Evolutionary conservation across 2,113 vertebrate genomes (phyloP).

Genomic region (Blennius ocellaris): DNA sequence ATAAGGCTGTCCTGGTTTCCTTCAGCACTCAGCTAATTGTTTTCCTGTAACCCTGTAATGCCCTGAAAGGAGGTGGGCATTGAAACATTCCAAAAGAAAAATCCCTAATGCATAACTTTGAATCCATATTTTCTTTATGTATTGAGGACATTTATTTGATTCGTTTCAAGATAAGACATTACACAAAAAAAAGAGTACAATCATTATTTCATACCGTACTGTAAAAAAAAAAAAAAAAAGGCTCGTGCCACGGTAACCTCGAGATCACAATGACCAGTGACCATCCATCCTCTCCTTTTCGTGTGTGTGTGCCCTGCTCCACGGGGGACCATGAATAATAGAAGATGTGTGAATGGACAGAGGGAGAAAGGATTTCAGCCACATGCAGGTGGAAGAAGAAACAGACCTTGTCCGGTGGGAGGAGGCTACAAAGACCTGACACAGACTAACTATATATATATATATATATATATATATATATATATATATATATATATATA

Average conservation of each 20-base stretch:
- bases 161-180: no score
- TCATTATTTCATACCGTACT: no score
- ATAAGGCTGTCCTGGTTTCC: conserved; percentile 50
- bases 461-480: no score
- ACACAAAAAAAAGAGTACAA: no score
- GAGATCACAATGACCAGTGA: conserved; percentile 1
- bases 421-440: not conserved
- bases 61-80: not conserved
- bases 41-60: conserved; percentile 10
- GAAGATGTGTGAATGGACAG: conserved; percentile 35
- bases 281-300: conserved; percentile 44
- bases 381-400: conserved; percentile 24
- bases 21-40: conserved; percentile 17
- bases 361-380: conserved; percentile 12
- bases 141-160: no score
- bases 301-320: conserved; percentile 26
- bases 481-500: no score
- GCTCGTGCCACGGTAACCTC: no score
- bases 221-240: no score
- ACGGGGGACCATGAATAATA: conserved; percentile 66
- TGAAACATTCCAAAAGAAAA: not conserved
- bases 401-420: conserved; percentile 19
- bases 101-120: not conserved
- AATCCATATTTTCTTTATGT: no score
- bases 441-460: conserved; percentile 7